Percentiles rank a stretch among this genome's conserved stretches.
Evolutionary conservation across 1,140 invertebrate genomes (phyloP).

Genomic region (Coboldia fuscipes): DNA sequence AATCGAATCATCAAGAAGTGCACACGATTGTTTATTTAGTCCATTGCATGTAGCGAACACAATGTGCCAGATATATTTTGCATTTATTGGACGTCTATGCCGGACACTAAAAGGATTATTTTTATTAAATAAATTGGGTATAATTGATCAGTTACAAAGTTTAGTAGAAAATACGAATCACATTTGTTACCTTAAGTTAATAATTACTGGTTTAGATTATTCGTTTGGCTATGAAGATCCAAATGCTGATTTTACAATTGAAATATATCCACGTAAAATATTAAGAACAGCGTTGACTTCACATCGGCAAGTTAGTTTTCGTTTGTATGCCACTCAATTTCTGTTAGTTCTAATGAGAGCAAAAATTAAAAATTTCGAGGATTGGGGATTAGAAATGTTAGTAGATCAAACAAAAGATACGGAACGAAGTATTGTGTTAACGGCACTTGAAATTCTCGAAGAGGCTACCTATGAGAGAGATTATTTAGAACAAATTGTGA

Average conservation of each 20-base stretch:
- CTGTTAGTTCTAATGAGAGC: conserved; percentile 64
- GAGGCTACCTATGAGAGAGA: conserved; percentile 78
- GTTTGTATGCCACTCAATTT: conserved; percentile 79
- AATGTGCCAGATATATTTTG: conserved; percentile 81
- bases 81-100: conserved; percentile 74
- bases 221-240: conserved; percentile 43
- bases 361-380: conserved; percentile 37
- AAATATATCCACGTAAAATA: conserved; percentile 44
- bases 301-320: conserved; percentile 37
- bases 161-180: conserved; percentile 57
- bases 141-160: background rate
- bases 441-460: conserved; percentile 65
- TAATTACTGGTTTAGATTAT: conserved; percentile 78
- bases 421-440: conserved; percentile 47
- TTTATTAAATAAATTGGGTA: no score
- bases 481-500: conserved; percentile 58
- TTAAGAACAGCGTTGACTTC: conserved; percentile 39
- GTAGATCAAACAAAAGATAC: conserved; percentile 62
- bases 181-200: conserved; percentile 80
- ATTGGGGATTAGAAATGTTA: conserved; percentile 67
- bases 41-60: conserved; percentile 70
- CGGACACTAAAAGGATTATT: conserved; percentile 49
- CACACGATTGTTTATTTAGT: conserved; percentile 74
- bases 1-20: conserved; percentile 46
- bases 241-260: no score